Conservation (phyloP, 2,797 vertebrate species). For the Jordanella pulchra region DNA sequence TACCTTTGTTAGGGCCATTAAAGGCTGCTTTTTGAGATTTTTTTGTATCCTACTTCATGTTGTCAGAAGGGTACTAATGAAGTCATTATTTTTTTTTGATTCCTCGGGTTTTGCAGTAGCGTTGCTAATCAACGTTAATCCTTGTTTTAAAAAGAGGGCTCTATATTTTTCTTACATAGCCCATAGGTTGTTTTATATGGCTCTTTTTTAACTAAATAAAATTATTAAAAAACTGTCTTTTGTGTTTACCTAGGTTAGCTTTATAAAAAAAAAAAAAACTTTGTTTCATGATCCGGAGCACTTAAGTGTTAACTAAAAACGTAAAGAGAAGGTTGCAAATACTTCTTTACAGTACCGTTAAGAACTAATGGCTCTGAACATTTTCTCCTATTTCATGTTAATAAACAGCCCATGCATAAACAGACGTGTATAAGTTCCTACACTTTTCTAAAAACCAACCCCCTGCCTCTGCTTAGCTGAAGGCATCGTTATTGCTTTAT, state of each 20-base stretch:
- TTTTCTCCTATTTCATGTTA: background rate
- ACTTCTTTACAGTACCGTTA: background rate
- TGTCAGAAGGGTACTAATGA: background rate
- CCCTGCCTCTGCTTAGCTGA: background rate
- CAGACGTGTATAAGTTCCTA: slow-evolving; percentile 2
- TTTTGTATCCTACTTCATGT: background rate
- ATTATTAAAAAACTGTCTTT: background rate
- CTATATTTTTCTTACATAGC: background rate
- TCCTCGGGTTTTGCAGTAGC: background rate
- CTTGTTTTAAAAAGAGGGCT: background rate
- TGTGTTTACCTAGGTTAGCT: background rate
- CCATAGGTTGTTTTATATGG: background rate
- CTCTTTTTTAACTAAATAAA: background rate
- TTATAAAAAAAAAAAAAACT: background rate
- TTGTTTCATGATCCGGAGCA: background rate
- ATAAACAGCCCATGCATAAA: background rate
- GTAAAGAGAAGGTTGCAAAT: background rate
- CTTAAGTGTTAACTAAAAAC: background rate
- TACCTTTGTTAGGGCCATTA: background rate
- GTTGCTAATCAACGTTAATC: background rate
- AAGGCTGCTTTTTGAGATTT: background rate
- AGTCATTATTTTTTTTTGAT: background rate
- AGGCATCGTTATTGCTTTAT: slow-evolving; percentile 13
- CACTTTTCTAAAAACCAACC: background rate
- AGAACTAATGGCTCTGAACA: background rate